A percentile compares a stretch with the other conserved stretches of the same genome.
Conservation (phyloP, 2,888 invertebrate species). For the Aspidiotus destructor region DNA sequence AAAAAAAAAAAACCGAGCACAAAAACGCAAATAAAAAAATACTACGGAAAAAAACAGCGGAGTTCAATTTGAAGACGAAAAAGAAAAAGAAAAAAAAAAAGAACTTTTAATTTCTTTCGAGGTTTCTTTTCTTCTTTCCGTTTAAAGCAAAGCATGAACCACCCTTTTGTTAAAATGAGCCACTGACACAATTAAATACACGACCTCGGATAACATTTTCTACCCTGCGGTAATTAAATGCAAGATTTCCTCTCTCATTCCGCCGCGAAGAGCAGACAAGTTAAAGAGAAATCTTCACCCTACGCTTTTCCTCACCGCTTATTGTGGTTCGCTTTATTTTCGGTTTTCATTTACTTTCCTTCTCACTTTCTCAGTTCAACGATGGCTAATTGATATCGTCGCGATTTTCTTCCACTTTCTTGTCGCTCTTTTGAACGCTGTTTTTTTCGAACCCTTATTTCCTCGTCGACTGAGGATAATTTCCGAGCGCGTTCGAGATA, state of each 20-base stretch:
- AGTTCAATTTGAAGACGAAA: constrained; percentile 7
- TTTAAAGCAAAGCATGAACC: constrained; percentile 23
- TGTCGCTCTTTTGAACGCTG: constrained; percentile 17
- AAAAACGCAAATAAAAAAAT: not conserved
- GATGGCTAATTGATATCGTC: constrained; percentile 28
- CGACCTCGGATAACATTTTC: constrained; percentile 31
- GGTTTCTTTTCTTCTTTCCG: constrained; percentile 17
- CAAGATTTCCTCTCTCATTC: constrained; percentile 30
- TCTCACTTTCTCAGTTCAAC: constrained; percentile 25
- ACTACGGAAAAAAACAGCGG: constrained; percentile 20
- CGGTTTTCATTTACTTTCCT: constrained; percentile 32
- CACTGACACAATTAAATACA: constrained; percentile 32
- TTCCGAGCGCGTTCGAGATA: not conserved
- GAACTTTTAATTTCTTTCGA: constrained; percentile 31
- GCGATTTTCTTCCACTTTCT: constrained; percentile 14
- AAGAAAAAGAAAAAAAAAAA: constrained; percentile 24
- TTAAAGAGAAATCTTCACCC: constrained; percentile 24
- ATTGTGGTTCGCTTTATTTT: constrained; percentile 20
- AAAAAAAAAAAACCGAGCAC: constrained; percentile 7
- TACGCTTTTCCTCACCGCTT: not conserved
- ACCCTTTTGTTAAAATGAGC: constrained; percentile 33
- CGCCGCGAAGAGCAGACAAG: constrained; percentile 25
- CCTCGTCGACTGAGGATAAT: not conserved
- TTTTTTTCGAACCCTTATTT: constrained; percentile 16
- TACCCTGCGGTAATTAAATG: constrained; percentile 33